phyloP scores from a whole-genome alignment of 2,888 invertebrate genomes.

The Tenodera sinensis region DNA sequence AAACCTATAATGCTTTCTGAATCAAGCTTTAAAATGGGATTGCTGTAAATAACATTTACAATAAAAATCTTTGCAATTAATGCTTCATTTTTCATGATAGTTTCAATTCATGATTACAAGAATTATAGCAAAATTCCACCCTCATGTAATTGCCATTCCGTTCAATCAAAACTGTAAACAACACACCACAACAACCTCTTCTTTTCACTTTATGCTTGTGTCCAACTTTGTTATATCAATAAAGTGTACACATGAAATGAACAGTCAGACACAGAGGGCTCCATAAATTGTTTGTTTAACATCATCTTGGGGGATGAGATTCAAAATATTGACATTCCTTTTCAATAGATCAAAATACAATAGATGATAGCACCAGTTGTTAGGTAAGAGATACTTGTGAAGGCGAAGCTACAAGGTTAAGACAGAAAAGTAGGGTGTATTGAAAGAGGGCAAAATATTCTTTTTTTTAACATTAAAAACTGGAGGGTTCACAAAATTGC shows the following conservation, averaged over 20 bases:
- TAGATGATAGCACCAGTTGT: background rate
- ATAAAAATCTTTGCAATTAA: slow-evolving; percentile 4
- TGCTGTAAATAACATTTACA: background rate
- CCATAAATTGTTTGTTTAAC: background rate
- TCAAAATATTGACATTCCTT: background rate
- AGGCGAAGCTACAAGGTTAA: background rate
- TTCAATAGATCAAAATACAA: background rate
- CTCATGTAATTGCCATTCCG: slow-evolving; percentile 1
- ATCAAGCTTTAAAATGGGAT: background rate
- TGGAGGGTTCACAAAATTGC: too few species aligned
- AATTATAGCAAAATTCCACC: slow-evolving; percentile 5
- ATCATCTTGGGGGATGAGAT: background rate
- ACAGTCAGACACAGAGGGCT: background rate
- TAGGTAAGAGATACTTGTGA: background rate
- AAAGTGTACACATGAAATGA: background rate
- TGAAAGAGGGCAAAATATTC: too few species aligned
- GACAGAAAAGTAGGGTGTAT: background rate
- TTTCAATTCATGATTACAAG: slow-evolving; percentile 16
- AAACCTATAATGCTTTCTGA: background rate
- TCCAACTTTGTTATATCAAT: slow-evolving; percentile 2
- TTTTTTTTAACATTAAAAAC: too few species aligned
- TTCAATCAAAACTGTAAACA: slow-evolving; percentile 1
- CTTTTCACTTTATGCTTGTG: background rate
- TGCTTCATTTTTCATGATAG: slow-evolving; percentile 14
- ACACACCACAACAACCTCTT: slow-evolving; percentile 5